These are phyloP conservation scores for Tragelaphus imberbis DNA, from an alignment of 2,113 vertebrate genomes.

Conservation along the genomic window DNA sequence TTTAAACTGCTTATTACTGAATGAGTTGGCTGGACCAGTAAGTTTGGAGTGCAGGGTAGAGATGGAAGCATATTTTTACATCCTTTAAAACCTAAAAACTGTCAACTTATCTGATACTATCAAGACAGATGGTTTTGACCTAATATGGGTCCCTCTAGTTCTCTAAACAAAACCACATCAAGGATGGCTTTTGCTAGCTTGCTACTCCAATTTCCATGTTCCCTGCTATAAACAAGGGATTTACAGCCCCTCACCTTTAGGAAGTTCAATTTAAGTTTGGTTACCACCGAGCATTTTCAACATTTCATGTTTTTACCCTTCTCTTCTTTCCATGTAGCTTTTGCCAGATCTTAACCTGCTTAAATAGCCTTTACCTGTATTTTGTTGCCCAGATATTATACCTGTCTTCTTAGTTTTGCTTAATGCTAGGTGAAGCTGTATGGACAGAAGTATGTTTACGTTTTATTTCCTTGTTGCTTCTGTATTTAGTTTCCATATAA, in stretches of 20 bases:
- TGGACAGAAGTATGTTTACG: neutral
- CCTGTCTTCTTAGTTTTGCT: neutral
- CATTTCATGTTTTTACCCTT: neutral
- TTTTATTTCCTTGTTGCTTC: constrained; percentile 22
- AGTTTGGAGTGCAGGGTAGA: neutral
- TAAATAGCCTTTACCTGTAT: neutral
- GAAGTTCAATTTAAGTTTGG: neutral
- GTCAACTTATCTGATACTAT: neutral
- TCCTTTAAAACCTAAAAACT: constrained; percentile 17
- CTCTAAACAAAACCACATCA: neutral
- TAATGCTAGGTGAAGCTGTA: neutral
- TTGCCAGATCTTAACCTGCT: neutral
- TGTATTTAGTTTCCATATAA: neutral
- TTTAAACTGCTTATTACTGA: constrained; percentile 3
- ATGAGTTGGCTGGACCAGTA: neutral
- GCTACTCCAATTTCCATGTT: neutral
- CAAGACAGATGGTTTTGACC: neutral
- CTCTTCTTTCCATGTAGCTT: neutral
- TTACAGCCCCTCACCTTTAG: neutral
- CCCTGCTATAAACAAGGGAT: neutral
- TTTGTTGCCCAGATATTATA: neutral
- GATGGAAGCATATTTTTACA: neutral
- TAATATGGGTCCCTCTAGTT: neutral
- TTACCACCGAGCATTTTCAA: neutral
- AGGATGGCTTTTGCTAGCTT: neutral